phyloP scores from a whole-genome alignment of 2,113 vertebrate species.

The Erpornis zantholeuca region DNA sequence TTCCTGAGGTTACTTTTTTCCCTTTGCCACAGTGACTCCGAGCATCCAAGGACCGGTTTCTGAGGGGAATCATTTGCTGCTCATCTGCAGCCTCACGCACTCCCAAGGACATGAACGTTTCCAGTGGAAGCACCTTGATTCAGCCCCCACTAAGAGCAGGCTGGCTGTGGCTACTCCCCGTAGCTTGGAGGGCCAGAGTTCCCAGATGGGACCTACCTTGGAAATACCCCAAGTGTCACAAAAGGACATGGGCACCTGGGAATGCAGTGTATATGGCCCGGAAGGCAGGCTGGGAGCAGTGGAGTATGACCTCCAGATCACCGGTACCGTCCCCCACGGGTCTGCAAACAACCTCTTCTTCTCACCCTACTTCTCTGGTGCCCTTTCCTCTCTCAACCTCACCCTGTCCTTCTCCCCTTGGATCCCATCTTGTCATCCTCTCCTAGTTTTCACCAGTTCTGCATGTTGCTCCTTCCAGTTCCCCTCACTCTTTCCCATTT shows the following conservation, averaged over 20 bases:
- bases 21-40: neutral
- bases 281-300: constrained; percentile 42
- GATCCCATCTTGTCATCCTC: neutral
- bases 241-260: constrained; percentile 31
- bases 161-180: neutral
- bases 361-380: neutral
- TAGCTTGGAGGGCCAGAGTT: neutral
- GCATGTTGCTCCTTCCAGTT: neutral
- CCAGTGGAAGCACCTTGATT: constrained; percentile 48
- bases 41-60: constrained; percentile 18
- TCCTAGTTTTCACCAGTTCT: neutral
- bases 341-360: neutral
- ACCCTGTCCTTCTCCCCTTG: neutral
- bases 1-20: neutral
- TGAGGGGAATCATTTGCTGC: constrained; percentile 21
- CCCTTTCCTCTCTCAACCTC: neutral
- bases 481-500: neutral
- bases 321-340: neutral
- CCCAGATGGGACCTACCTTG: neutral
- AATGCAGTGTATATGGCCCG: constrained; percentile 45
- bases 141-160: neutral
- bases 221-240: constrained; percentile 44
- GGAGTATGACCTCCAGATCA: constrained; percentile 35
- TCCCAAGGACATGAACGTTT: constrained; percentile 36
- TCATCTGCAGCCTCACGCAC: constrained; percentile 33